Evolutionary conservation across 2,113 vertebrate species (phyloP).

Genomic region (Sebastes schlegelii): DNA sequence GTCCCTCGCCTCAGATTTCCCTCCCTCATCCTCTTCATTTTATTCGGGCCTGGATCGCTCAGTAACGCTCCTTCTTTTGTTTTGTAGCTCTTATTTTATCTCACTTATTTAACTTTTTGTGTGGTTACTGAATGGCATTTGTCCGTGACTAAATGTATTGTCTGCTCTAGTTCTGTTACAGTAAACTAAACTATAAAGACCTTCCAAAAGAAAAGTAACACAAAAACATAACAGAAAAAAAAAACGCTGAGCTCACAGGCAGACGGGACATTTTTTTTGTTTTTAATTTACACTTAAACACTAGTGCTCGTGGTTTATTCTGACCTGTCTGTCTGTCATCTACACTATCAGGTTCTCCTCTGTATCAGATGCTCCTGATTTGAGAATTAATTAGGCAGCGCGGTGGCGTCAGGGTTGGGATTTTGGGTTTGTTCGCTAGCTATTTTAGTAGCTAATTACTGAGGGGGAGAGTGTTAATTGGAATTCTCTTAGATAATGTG

Average conservation of each 20-base stretch:
- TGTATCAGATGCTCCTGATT: slow-evolving; percentile 72
- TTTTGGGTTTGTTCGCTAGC: slow-evolving; percentile 88
- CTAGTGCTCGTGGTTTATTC: slow-evolving; percentile 14
- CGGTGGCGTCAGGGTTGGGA: slow-evolving; percentile 74
- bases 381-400: slow-evolving; percentile 75
- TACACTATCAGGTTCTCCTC: slow-evolving; percentile 59
- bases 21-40: slow-evolving; percentile 26
- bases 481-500: slow-evolving; percentile 84
- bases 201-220: slow-evolving; percentile 19
- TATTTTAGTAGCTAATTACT: slow-evolving; percentile 95
- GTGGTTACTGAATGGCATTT: background rate
- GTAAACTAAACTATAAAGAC: slow-evolving; percentile 14
- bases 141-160: background rate
- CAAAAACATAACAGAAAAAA: background rate
- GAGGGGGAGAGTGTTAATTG: slow-evolving; percentile 93
- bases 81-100: slow-evolving; percentile 4
- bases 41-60: slow-evolving; percentile 9
- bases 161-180: background rate
- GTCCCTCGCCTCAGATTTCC: slow-evolving; percentile 26
- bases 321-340: slow-evolving; percentile 59
- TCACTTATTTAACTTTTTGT: background rate
- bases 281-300: background rate
- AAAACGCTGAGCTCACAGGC: background rate
- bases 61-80: slow-evolving; percentile 30
- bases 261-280: background rate